Conservation (phyloP, 2,888 invertebrate genomes). For the Pyrrhia umbra region DNA sequence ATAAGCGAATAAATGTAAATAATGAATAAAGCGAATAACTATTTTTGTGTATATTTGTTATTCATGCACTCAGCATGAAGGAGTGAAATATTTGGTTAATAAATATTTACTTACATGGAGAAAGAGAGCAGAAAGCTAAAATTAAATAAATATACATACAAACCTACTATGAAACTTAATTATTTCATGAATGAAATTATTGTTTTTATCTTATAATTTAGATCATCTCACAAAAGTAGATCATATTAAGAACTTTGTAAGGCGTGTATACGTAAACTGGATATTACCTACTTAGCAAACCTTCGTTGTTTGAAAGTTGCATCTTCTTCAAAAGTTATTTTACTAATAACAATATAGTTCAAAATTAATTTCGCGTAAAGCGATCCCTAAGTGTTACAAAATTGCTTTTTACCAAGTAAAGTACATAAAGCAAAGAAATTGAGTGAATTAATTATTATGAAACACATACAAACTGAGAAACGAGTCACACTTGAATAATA, state of each 20-base stretch:
- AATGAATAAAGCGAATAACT: too few species aligned
- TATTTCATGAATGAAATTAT: too few species aligned
- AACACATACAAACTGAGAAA: constrained; percentile 3
- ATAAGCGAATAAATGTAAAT: too few species aligned
- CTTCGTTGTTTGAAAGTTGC: constrained; percentile 26
- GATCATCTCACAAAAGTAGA: background rate
- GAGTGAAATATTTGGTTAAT: too few species aligned
- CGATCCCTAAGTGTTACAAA: constrained; percentile 22
- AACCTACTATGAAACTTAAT: too few species aligned
- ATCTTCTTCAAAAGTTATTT: constrained; percentile 26
- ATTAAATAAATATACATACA: too few species aligned
- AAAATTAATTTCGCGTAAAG: constrained; percentile 40
- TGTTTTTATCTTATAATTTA: too few species aligned
- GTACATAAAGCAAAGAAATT: constrained; percentile 28
- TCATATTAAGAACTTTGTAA: background rate
- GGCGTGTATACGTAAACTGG: background rate
- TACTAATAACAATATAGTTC: constrained; percentile 24
- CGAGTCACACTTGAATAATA: constrained; percentile 3
- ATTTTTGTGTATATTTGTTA: too few species aligned
- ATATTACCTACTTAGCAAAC: constrained; percentile 12
- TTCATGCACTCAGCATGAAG: too few species aligned
- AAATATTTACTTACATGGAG: too few species aligned
- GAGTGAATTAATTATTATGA: constrained; percentile 12
- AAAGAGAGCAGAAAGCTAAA: too few species aligned
- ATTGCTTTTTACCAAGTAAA: constrained; percentile 28